Evolutionary conservation across 2,113 vertebrate genomes (phyloP).

Genomic region (Lasiurus cinereus): DNA sequence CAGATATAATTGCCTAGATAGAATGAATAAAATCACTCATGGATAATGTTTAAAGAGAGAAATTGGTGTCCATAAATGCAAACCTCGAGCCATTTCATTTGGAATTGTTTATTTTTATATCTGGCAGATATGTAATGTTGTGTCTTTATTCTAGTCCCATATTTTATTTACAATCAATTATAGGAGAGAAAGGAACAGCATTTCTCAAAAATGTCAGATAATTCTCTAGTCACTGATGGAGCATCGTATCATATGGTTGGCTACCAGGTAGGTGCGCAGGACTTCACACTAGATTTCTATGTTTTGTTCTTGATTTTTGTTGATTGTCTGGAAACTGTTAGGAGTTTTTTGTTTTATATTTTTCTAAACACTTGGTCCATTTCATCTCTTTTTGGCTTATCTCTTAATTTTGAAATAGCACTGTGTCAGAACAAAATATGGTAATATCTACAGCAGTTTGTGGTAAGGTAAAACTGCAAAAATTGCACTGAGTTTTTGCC

Average conservation of each 20-base stretch:
- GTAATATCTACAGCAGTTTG: neutral
- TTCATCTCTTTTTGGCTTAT: neutral
- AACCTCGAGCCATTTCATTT: neutral
- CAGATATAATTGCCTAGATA: neutral
- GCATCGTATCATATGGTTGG: neutral
- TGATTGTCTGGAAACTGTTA: neutral
- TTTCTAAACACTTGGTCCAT: neutral
- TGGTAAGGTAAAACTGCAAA: neutral
- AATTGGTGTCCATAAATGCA: neutral
- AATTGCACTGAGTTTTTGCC: neutral
- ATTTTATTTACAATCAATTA: neutral
- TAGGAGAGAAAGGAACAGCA: neutral
- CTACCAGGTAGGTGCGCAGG: accelerated
- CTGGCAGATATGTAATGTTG: neutral
- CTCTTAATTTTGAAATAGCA: neutral
- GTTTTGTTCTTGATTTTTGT: neutral
- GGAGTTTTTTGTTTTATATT: neutral
- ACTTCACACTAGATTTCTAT: neutral
- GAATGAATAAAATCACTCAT: neutral
- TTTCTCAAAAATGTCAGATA: neutral
- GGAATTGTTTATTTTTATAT: neutral
- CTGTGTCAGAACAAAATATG: neutral
- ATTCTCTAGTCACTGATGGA: neutral
- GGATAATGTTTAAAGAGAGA: neutral
- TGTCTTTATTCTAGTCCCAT: neutral